A percentile compares a stretch with the other conserved stretches of the same genome.
These are phyloP conservation scores for Chrysogorgia sp. DNA, from an alignment of 92 coral and sea anemone species.

Conservation along the genomic window DNA sequence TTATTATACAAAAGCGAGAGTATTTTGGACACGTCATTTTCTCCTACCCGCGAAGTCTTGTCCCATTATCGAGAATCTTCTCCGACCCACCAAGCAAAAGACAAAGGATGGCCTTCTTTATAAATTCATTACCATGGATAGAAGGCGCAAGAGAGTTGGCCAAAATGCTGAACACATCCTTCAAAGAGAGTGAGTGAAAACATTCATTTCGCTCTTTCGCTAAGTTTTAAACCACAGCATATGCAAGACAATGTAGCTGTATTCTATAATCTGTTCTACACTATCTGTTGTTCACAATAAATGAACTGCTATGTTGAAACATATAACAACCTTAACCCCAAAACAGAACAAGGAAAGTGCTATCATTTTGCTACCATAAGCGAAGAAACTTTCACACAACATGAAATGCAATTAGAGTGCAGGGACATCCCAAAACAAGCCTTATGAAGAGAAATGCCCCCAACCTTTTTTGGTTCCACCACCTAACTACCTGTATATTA, in stretches of 20 bases:
- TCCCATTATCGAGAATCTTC: constrained; percentile 92
- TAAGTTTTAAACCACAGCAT: not conserved
- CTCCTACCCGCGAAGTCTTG: constrained; percentile 93
- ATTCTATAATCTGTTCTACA: not conserved
- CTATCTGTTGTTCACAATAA: not conserved
- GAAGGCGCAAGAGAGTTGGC: constrained; percentile 93
- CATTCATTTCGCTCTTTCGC: not conserved
- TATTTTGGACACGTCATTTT: too few species aligned
- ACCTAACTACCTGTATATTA: too few species aligned
- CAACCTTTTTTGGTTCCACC: too few species aligned
- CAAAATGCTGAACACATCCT: constrained; percentile 88
- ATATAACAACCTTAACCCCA: not conserved
- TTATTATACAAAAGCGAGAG: too few species aligned
- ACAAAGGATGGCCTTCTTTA: constrained; percentile 91
- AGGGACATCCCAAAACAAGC: too few species aligned
- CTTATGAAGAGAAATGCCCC: too few species aligned
- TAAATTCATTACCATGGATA: constrained; percentile 95
- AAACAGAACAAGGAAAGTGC: not conserved
- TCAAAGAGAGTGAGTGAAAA: not conserved
- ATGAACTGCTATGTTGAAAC: not conserved
- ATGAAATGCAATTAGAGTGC: too few species aligned
- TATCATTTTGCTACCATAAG: too few species aligned
- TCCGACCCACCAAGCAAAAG: constrained; percentile 89
- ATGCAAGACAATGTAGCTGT: too few species aligned
- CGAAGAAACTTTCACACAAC: too few species aligned